Base-by-base conservation (phyloP, 2,888 invertebrate genomes). In the Xestoiulus laeticollis region DNA sequence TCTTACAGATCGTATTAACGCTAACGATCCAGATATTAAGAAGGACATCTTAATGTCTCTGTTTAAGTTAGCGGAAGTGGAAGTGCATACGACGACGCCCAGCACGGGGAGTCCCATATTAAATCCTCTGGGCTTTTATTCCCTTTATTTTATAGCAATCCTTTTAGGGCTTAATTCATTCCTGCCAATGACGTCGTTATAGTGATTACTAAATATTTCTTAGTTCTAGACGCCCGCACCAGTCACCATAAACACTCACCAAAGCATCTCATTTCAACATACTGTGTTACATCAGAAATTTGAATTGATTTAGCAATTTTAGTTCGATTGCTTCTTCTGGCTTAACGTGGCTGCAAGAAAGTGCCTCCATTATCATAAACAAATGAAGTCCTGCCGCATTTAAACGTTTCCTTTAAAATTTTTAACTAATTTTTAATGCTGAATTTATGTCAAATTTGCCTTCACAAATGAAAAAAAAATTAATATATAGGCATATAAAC, bases 1-100 rank as follows among this genome's bases (percentile, higher is more conserved):
- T 84, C 43, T 88, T 12, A 87, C 87, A 4, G 87, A 87, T 32
- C 48, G 87, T 32, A 88, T 88, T 48, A 88, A 88, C 53, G 33
- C 44, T 32, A 87, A 88, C 53, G 87, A 87, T 53, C 87, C 86
- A 38, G 16, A 38, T 32, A 84, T 87, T n/a, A 38, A 43, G 22
- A 87, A 44, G 38, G 88, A 88, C 48, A 32, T 87, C 12, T 82
- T 84, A 3, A 30, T 87, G 38, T 88, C 87, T 4, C 30, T 88
- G 33, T 88, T 88, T 84, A 87, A 87, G 38, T 33, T 88, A n/a
- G 86, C 88, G 6, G 87, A 87, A 82, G 88, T 88, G 30, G 88
- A 88, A 84, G 87, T 88, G 32, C 32, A 53, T 22, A 38, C 33
- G 8, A 32, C 32, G 83, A 43, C 44, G 59, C 85, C 87, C 33